These are phyloP conservation scores for Opisthocomus hoazin DNA, from an alignment of 2,113 vertebrate genomes.

Conservation along the genomic window DNA sequence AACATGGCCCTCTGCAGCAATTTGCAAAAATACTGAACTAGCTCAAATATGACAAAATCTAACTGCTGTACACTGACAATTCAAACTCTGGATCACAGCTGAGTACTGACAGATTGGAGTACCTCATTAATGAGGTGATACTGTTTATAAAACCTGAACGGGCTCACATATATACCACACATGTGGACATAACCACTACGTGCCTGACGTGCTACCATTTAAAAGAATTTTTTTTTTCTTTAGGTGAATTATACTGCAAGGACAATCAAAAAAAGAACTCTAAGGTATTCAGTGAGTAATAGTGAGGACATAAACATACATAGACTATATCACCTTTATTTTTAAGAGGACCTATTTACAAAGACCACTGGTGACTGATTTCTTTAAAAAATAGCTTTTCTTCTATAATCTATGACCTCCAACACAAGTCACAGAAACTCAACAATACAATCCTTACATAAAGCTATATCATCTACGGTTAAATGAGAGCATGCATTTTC, in stretches of 20 bases:
- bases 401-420: not conserved
- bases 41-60: not conserved
- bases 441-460: not conserved
- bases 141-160: not conserved
- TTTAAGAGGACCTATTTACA: not conserved
- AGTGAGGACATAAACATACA: not conserved
- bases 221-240: not conserved
- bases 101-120: not conserved
- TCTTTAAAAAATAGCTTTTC: not conserved
- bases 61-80: not conserved
- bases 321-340: not conserved
- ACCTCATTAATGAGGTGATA: not conserved
- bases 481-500: not conserved
- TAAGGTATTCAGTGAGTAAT: not conserved
- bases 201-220: not conserved
- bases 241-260: not conserved
- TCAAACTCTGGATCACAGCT: not conserved
- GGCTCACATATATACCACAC: not conserved
- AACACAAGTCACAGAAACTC: not conserved
- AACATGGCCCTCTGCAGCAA: not conserved
- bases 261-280: not conserved
- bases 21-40: not conserved
- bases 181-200: accelerated
- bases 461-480: not conserved
- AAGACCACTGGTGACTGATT: not conserved